phyloP scores from a whole-genome alignment of 92 coral and sea anemone genomes.

The Epizoanthus fatuus region DNA sequence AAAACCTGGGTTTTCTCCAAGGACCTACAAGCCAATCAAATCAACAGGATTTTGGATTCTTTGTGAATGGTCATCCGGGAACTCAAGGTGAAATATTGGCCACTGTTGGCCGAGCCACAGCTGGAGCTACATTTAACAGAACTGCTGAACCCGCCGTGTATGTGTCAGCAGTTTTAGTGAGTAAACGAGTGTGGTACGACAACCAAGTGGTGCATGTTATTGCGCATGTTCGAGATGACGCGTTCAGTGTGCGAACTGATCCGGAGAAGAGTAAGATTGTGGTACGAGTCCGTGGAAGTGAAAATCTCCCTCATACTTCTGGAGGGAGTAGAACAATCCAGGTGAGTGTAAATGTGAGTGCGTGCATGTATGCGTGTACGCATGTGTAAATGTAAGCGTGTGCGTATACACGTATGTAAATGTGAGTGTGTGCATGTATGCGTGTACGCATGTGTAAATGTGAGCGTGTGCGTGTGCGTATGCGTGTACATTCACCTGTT shows the following conservation, averaged over 20 bases:
- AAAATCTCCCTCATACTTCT: constrained; percentile 14
- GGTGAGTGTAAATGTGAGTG: not conserved
- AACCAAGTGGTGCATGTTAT: constrained; percentile 56
- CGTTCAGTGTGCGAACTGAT: constrained; percentile 58
- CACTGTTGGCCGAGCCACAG: constrained; percentile 47
- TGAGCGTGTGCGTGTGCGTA: not conserved
- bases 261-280: constrained; percentile 63
- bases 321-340: constrained; percentile 29
- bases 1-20: constrained; percentile 53
- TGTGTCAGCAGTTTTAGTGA: constrained; percentile 56
- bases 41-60: constrained; percentile 55
- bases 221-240: constrained; percentile 66
- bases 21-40: constrained; percentile 1
- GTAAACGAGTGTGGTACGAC: constrained; percentile 51
- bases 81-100: constrained; percentile 51
- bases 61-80: constrained; percentile 49
- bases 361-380: not conserved
- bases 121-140: constrained; percentile 21
- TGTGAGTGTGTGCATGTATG: not conserved
- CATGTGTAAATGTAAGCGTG: not conserved
- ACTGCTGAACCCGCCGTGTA: constrained; percentile 34
- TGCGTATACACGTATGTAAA: not conserved
- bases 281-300: constrained; percentile 56
- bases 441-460: not conserved
- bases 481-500: not conserved